Evolutionary conservation across 2,113 vertebrate genomes (phyloP).

Genomic region (Vireo altiloquus): DNA sequence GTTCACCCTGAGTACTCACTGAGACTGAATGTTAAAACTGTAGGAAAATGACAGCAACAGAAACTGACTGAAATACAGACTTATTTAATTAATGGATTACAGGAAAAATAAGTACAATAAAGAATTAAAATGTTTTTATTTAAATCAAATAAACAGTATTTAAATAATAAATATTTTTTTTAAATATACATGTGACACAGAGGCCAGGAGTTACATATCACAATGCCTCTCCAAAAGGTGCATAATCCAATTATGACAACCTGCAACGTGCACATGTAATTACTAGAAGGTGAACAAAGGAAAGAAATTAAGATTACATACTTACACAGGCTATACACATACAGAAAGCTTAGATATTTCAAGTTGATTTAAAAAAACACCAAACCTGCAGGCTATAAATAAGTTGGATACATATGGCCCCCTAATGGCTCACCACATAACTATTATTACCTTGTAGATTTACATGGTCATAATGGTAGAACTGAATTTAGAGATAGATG

Average conservation of each 20-base stretch:
- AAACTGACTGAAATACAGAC: not conserved
- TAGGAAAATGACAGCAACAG: not conserved
- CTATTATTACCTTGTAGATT: slow-evolving; percentile 6
- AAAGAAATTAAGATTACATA: not conserved
- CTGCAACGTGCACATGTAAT: not conserved
- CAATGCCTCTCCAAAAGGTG: not conserved
- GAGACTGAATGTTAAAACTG: not conserved
- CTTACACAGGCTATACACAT: not conserved
- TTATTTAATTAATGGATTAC: not conserved
- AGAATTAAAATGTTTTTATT: not conserved
- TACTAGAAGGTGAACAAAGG: not conserved
- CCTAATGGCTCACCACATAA: not conserved
- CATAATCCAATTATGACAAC: not conserved
- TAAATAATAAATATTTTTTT: not conserved
- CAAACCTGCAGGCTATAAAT: not conserved
- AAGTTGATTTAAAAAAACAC: not conserved
- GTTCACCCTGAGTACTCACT: not conserved
- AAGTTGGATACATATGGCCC: not conserved
- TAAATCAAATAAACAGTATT: not conserved
- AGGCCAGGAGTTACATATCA: not conserved
- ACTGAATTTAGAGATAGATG: not conserved
- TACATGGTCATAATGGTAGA: not conserved
- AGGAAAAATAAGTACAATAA: not conserved
- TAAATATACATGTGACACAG: not conserved
- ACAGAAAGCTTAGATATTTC: not conserved